A percentile compares a stretch with the other conserved stretches of the same genome.
Conservation (phyloP, 2,797 vertebrate genomes). For the Rhinichthys osculus region DNA sequence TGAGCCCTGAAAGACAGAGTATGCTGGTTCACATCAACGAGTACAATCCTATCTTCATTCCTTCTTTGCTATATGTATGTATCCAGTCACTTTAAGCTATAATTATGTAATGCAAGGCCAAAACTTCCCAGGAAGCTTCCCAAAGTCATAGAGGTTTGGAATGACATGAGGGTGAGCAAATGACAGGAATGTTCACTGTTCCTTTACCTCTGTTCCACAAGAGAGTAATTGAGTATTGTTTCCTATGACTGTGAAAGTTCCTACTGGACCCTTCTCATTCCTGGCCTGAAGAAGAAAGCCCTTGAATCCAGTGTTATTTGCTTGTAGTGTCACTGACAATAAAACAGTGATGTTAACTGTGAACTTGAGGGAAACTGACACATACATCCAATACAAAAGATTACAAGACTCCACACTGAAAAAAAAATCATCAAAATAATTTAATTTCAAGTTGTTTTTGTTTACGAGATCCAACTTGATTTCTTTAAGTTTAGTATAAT, state of each 20-base stretch:
- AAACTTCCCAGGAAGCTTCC: neutral
- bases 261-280: slow-evolving; percentile 66
- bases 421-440: neutral
- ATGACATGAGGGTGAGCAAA: neutral
- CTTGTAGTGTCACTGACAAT: slow-evolving; percentile 70
- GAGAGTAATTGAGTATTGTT: slow-evolving; percentile 63
- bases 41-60: neutral
- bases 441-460: too few relatives aligned
- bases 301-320: slow-evolving; percentile 63
- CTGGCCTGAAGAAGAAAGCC: slow-evolving; percentile 75
- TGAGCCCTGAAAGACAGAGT: slow-evolving; percentile 54
- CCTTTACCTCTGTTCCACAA: slow-evolving; percentile 66
- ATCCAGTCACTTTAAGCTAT: neutral
- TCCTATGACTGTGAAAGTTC: slow-evolving; percentile 69
- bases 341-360: neutral
- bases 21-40: neutral
- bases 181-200: neutral
- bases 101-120: neutral
- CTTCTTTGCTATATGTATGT: too few relatives aligned
- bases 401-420: neutral
- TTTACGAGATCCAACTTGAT: neutral
- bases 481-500: neutral
- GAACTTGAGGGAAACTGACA: neutral
- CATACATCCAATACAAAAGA: neutral
- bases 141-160: neutral